These are phyloP conservation scores for Oophaga sylvatica DNA, from an alignment of 2,797 vertebrate species.

Conservation along the genomic window DNA sequence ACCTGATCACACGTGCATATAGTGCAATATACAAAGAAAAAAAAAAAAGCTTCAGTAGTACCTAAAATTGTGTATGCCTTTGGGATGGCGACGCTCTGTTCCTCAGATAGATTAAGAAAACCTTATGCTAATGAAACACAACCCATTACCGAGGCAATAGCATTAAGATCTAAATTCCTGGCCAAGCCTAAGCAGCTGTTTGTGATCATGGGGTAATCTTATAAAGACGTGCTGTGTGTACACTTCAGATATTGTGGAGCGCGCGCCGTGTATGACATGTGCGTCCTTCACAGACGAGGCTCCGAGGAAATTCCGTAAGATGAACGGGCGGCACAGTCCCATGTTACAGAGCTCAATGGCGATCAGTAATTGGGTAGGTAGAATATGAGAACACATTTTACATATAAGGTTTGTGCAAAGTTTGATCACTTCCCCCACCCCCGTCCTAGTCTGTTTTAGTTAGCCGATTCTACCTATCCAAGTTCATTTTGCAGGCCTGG, in stretches of 20 bases:
- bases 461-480: too few relatives aligned
- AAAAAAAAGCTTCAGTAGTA: not conserved
- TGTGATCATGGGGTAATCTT: slow-evolving; percentile 26
- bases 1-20: not conserved
- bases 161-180: slow-evolving; percentile 41
- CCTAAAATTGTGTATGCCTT: not conserved
- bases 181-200: slow-evolving; percentile 41
- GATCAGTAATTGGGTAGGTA: too few relatives aligned
- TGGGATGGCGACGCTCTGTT: not conserved
- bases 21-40: not conserved
- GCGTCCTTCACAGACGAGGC: not conserved
- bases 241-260: slow-evolving; percentile 3
- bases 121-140: slow-evolving; percentile 20
- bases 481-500: too few relatives aligned
- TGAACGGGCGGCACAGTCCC: not conserved
- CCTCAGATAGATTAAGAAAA: not conserved
- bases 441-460: too few relatives aligned
- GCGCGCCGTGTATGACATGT: not conserved
- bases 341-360: too few relatives aligned
- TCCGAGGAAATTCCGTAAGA: not conserved
- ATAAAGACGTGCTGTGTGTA: slow-evolving; percentile 19
- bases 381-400: too few relatives aligned
- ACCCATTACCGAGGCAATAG: slow-evolving; percentile 10
- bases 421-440: too few relatives aligned
- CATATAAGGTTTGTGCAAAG: too few relatives aligned